Evolutionary conservation across 2,113 vertebrate species (phyloP), one percentile per base, ranked within the genome.

Genomic region (Oriolus oriolus): DNA sequence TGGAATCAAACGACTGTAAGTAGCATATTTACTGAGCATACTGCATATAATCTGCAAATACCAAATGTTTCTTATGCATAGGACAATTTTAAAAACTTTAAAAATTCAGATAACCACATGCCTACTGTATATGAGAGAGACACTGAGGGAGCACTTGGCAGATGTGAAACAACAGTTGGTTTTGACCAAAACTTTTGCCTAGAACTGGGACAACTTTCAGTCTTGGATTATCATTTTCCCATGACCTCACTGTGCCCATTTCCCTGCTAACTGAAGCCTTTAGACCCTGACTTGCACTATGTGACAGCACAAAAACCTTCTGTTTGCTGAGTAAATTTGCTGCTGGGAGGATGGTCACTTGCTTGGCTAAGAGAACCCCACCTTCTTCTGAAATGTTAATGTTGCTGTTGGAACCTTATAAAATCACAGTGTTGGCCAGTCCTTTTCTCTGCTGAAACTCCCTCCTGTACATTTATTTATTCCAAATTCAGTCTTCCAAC

Each of bases 1-100:
- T 37, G 98, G 99, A 94, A 99, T 99, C 96, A 99, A 98, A 96
- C 97, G 98, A 74, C 98, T 99, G 99, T 99, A 98, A 99, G 99
- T 99, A 87, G 41, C 3, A 1, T 1, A 8, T 85, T 91, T 85
- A 60, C 65, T 49, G 7, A 7, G 13, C 10, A 4, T 37, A 21
- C 37, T 80, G 52, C 49, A 17, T 52, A 47, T 11, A 68, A 33
- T 21, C 61, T 90, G 54, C n/a, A 89, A 88, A 73, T n/a, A 42
- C 10, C 30, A 47, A 22, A 53, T 42, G 30, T 47, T 66, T 80
- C 56, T 59, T 83, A 54, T 10, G 37, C 27, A 33, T 7, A 59
- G 66, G 60, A 50, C 21, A 16, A 20, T 60, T 87, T 61, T 13
- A 84, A 95, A 76, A 17, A n/a, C 75, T 37, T 64, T 21, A 22